Evolutionary conservation across 2,113 vertebrate genomes (phyloP), one percentile per base, ranked within the genome.

Genomic region (Peromyscus leucopus): DNA sequence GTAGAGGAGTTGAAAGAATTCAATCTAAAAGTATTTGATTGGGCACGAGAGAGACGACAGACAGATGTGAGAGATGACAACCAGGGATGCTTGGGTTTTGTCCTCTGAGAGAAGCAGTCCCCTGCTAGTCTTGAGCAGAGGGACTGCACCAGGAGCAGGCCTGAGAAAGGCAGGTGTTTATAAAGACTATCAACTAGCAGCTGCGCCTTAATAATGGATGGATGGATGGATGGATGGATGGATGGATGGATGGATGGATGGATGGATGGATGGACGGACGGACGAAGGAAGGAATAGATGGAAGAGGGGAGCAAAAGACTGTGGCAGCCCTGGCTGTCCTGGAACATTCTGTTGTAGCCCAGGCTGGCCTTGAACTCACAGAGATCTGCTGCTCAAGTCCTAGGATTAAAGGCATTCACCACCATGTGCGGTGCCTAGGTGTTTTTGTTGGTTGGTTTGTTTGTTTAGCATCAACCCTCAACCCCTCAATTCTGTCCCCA

Each of bases 191-290:
- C n/a, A n/a, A 78, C 10, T 26, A 57, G 31, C 9, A n/a, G 21
- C 48, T 36, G 24, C 9, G 9, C 16, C 28, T 86, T 39, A 42
- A 4, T 61, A 26, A 57, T n/a, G 22, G 3, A 59, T n/a, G 36
- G 21, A 2, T 7, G 12, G 59, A 3, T 26, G 8, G 15, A 1
- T 7, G 24, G 55, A 3, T 22, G 36, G 6, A 15, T 12, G 33
- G 9, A 16, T 13, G 59, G 42, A 3, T 6, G 24, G 28, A 28
- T 69, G 79, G 48, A 48, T 36, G 36, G 7, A 48, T 28, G 6
- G 48, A 61, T 33, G 65, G 65, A 8, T n/a, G 31, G 1, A 4
- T 33, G 26, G 10, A 5, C 5, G 5, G 33, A 28, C 11, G 63
- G 28, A 28, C 10, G 28, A 10, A 65, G 11, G 11, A 67, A 84